These are phyloP conservation scores for Temnothorax nylanderi DNA, from an alignment of 1,140 invertebrate genomes.

Conservation along the genomic window DNA sequence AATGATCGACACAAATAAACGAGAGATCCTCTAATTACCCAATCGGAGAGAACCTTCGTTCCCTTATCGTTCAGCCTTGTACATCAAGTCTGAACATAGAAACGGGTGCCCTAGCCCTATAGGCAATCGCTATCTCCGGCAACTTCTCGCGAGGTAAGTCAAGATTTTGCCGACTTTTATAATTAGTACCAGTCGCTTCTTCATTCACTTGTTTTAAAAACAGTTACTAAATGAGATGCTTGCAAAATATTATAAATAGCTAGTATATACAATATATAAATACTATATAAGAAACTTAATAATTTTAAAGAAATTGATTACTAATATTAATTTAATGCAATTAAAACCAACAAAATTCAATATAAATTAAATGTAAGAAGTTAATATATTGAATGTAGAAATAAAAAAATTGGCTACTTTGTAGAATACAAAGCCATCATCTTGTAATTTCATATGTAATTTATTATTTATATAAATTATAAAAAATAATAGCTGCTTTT, in stretches of 20 bases:
- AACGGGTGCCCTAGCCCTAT: background rate
- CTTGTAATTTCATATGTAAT: background rate
- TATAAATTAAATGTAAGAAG: background rate
- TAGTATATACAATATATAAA: background rate
- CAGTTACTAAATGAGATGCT: background rate
- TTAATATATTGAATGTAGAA: background rate
- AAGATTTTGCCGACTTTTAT: background rate
- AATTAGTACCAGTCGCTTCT: background rate
- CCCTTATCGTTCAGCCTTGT: background rate
- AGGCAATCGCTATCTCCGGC: background rate
- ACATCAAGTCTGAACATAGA: background rate
- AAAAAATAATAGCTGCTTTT: background rate
- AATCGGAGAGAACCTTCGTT: constrained; percentile 22
- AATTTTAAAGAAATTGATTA: background rate
- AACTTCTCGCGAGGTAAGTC: background rate
- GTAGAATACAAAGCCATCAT: background rate
- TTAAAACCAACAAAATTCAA: background rate
- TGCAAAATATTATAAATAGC: background rate
- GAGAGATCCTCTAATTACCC: constrained; percentile 53
- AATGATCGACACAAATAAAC: constrained; percentile 6
- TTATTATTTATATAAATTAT: background rate
- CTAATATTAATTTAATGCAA: background rate
- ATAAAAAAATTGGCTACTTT: background rate
- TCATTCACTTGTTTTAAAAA: background rate
- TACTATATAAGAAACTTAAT: background rate